phyloP scores from a whole-genome alignment of 2,888 invertebrate genomes.

The Priapulus caudatus region DNA sequence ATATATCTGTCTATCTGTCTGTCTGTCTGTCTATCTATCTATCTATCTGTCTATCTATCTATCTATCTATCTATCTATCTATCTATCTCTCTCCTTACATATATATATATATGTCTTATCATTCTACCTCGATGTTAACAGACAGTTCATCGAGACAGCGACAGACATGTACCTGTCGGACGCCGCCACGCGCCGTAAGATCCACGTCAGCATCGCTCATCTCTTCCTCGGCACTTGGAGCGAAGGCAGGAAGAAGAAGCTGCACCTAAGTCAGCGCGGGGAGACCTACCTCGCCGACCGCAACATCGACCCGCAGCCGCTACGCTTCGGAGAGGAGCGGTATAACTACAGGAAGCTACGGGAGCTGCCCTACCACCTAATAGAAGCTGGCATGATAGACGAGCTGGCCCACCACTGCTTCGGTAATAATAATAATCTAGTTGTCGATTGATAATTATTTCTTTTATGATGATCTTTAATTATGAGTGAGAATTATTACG shows the following conservation, averaged over 20 bases:
- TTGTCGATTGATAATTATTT: no score
- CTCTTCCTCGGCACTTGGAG: conserved; percentile 97
- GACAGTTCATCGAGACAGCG: conserved; percentile 85
- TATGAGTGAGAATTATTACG: no score
- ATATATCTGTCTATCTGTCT: no score
- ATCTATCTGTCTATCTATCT: no score
- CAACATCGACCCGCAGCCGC: conserved; percentile 4
- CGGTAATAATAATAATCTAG: no score
- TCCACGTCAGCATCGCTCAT: conserved; percentile 94
- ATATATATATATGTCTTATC: no score
- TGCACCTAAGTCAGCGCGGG: conserved; percentile 11
- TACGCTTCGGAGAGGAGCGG: background rate
- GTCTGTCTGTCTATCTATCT: no score
- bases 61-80: no score
- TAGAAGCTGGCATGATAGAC: conserved; percentile 6
- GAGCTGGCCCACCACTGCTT: conserved; percentile 4
- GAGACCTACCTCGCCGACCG: background rate
- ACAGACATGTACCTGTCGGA: conserved; percentile 92
- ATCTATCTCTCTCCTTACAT: no score
- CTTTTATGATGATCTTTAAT: no score
- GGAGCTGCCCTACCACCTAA: conserved; percentile 9
- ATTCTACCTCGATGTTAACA: no score
- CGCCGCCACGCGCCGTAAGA: conserved; percentile 88
- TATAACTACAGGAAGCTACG: conserved; percentile 9
- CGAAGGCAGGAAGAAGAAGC: conserved; percentile 74